Evolutionary conservation across 1,140 invertebrate genomes (phyloP).

Genomic region (Zaprionus africanus): DNA sequence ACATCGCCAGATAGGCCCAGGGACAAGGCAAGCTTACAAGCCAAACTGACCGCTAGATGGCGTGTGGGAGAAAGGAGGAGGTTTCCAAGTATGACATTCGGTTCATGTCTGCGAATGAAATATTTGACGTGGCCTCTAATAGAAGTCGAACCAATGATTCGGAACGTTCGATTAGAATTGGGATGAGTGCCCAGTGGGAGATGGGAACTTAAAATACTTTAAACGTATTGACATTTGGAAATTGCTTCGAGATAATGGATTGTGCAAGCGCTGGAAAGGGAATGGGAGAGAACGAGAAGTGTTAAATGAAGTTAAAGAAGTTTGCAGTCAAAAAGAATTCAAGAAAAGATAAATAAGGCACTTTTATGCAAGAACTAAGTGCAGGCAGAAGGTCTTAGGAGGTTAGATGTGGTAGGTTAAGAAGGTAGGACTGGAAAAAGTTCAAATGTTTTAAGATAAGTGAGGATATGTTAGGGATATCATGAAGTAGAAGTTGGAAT

Average conservation of each 20-base stretch:
- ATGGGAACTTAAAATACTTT: conserved; percentile 3
- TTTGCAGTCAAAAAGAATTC: not conserved
- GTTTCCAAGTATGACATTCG: not conserved
- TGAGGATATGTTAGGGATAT: no score
- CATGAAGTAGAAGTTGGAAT: no score
- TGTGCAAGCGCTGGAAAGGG: no score
- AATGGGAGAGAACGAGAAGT: not conserved
- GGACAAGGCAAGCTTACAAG: conserved; percentile 4
- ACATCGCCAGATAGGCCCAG: conserved; percentile 4
- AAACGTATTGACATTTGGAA: conserved; percentile 14
- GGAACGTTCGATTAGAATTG: conserved; percentile 13
- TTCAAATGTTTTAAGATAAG: no score
- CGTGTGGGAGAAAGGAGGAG: not conserved
- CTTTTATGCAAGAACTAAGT: not conserved
- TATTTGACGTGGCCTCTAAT: conserved; percentile 19
- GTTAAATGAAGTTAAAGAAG: not conserved
- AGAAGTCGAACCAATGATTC: conserved; percentile 18
- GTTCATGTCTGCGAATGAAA: conserved; percentile 10
- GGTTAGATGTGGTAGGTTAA: no score
- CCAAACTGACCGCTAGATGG: conserved; percentile 14
- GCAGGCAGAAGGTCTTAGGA: not conserved
- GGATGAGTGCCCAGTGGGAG: not conserved
- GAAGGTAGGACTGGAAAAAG: not conserved
- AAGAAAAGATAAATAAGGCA: not conserved
- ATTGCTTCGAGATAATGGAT: not conserved